Conservation (phyloP, 1,140 invertebrate genomes). For the Bactericera cockerelli region DNA sequence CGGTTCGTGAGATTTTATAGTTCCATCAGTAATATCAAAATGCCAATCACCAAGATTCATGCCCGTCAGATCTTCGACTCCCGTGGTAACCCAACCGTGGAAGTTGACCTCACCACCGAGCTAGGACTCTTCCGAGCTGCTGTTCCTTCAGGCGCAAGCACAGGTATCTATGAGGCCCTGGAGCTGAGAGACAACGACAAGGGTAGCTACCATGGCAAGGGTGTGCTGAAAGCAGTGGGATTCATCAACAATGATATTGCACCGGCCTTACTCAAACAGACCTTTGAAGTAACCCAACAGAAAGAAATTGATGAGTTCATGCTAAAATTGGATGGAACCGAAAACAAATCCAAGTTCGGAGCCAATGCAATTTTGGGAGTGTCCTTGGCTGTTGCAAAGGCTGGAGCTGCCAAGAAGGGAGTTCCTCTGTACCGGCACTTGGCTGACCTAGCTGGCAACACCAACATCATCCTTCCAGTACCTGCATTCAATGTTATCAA, state of each 20-base stretch:
- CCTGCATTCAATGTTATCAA: slow-evolving; percentile 99
- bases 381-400: slow-evolving; percentile 89
- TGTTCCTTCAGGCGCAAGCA: slow-evolving; percentile 94
- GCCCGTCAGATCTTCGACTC: slow-evolving; percentile 98
- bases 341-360: slow-evolving; percentile 87
- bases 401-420: slow-evolving; percentile 87
- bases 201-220: slow-evolving; percentile 84
- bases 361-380: slow-evolving; percentile 97
- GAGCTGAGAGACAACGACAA: slow-evolving; percentile 90
- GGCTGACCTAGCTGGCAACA: slow-evolving; percentile 84
- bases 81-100: slow-evolving; percentile 96
- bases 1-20: background rate
- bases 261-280: slow-evolving; percentile 61
- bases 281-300: slow-evolving; percentile 79
- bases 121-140: slow-evolving; percentile 84
- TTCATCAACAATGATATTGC: slow-evolving; percentile 82
- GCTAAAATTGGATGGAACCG: slow-evolving; percentile 84
- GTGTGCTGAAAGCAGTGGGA: slow-evolving; percentile 81
- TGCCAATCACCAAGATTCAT: slow-evolving; percentile 68
- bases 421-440: slow-evolving; percentile 83
- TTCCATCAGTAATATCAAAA: slow-evolving; percentile 32
- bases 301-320: slow-evolving; percentile 87
- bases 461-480: slow-evolving; percentile 79
- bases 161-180: slow-evolving; percentile 91
- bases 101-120: slow-evolving; percentile 50